Base-by-base conservation (phyloP, 2,797 vertebrate species). In the Spinibarbus caldwelli region DNA sequence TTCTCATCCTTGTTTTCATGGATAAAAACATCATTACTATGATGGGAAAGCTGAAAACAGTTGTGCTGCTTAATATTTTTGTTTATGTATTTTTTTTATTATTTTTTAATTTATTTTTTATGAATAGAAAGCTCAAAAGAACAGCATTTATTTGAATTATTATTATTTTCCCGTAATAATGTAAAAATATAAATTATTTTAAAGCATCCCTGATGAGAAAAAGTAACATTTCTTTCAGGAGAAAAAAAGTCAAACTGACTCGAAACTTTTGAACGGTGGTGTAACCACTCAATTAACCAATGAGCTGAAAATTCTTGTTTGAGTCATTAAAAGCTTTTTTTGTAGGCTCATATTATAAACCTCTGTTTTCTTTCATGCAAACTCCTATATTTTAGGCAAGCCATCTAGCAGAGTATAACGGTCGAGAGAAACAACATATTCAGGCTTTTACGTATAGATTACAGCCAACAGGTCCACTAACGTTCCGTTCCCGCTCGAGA, bases 401-500 rank as follows among this genome's bases (percentile, higher is more conserved):
- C n/a, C n/a, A 78, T 62, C 9, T 9, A 76, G 11, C 4, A 3
- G 15, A 62, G 52, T 29, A 52, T 21, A 41, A 41, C 2, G 15
- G 52, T 41, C 38, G 8, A 10, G 9, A 62, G 52, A 82, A 82
- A 47, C n/a, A n/a, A n/a, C 54, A 36, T 62, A 38, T 72, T 82
- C 17, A 72, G 49, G 45, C 49, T 38, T 38, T 59, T 82, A 34
- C n/a, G 0, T 14, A 49, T 21, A 11, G 43, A 45, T 83, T 73
- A 64, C 45, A 52, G 45, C 66, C 59, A 82, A 38, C 71, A 54
- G 45, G n/a, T n/a, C 67, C 57, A 52, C 77, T 66, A 80, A 57
- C 10, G 7, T 68, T 83, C 17, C 5, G 3, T 79, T 75, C 70
- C 43, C 9, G 8, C 54, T 49, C 54, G 29, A 91, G 88, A 90